Evolutionary conservation across 2,888 invertebrate species (phyloP), one percentile per base, ranked within the genome.

Genomic region (Apotomis capreana): DNA sequence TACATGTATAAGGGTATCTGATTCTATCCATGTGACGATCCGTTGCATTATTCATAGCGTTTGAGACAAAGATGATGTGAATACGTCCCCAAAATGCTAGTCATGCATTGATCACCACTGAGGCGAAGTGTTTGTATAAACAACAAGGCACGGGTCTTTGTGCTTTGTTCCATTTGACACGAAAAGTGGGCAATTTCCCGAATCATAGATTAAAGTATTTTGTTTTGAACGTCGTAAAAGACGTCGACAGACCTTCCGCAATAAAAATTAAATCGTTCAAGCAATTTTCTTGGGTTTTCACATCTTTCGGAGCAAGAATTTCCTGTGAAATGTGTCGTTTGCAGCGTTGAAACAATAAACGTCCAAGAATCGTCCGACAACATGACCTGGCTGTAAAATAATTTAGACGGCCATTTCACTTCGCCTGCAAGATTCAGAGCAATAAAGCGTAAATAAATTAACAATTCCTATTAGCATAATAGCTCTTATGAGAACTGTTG

Each of bases 21-120:
- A 82, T 62, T 63, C 65, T 54, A 82, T 82, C 82, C 83, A 80
- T 80, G 80, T 84, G 84, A 89, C 85, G 84, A 81, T 78, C 74
- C 75, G 80, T 77, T 91, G 89, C 89, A 87, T 90, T 89, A 91
- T 91, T 91, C 89, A 91, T 86, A 78, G 78, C 78, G 78, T 79
- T 81, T 81, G 86, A 88, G 85, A 87, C 87, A 87, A 86, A 87
- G 87, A 85, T 82, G 82, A 78, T 83, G 84, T 83, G 86, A 84
- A 84, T 84, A 81, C 80, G 77, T 76, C 80, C 83, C 81, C 75
- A 78, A 84, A 81, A 83, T 81, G 81, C 81, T 74, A 82, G 82
- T 85, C 86, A 85, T 87, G 84, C 86, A 87, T 89, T 88, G 88
- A 89, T 85, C 85, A 84, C 78, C 75, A 75, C 76, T 76, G 77